Evolutionary conservation across 2,113 vertebrate species (phyloP), one percentile per base, ranked within the genome.

Genomic region (Phaetusa simplex): DNA sequence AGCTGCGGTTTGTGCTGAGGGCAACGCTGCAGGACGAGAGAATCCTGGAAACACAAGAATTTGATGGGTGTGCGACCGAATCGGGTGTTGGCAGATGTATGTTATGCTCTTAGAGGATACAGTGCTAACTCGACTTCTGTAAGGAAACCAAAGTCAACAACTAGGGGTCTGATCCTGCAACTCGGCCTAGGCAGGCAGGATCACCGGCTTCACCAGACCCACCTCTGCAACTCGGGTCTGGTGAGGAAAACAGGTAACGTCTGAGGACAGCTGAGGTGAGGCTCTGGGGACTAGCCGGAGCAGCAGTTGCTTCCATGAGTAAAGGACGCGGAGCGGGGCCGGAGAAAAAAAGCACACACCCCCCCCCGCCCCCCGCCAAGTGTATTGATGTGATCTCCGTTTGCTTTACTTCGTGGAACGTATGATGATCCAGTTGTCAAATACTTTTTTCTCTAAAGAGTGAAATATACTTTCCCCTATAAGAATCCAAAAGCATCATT

Each of bases 401-500:
- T 91, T 66, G 83, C 86, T 91, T 91, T 90, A 94, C 85, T 94
- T 93, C 6, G 62, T 85, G 88, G 83, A 94, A 97, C 91, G 24
- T 80, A 47, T n/a, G 91, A 94, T 88, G 96, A 97, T 96, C 96
- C 77, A 95, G 94, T 96, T 97, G 96, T 89, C 95, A 94, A 88
- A 89, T 67, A 94, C 52, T 66, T 90, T 91, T 95, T 93, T 95
- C 93, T 94, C 92, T 96, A 94, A 95, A 83, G 95, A 95, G 86
- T 97, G 96, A 96, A 97, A 90, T 92, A 90, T 34, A 90, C 96
- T 93, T 96, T 97, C 96, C 97, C 98, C 96, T 87, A 72, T 43
- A 95, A 95, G 95, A 98, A 96, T 97, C 93, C 83, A 95, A 96
- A 97, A 95, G 87, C 94, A 96, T 97, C 93, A 92, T 96, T 97